phyloP scores from a whole-genome alignment of 53 echinoderm and acorn worm genomes.

The Mesocentrotus franciscanus region DNA sequence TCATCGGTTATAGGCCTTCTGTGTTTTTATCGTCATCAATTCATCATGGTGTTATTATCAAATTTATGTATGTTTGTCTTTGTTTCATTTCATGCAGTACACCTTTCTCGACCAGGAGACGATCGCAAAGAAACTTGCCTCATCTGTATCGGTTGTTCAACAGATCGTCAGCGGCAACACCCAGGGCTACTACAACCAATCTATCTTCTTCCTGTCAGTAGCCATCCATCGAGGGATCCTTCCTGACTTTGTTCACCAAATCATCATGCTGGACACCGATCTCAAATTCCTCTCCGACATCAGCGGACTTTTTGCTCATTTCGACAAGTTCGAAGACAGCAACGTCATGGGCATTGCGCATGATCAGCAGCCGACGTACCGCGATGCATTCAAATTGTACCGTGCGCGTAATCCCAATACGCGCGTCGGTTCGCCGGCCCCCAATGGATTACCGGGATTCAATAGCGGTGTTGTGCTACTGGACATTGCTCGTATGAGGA shows the following conservation, averaged over 20 bases:
- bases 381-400: slow-evolving; percentile 83
- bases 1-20: no score
- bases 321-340: slow-evolving; percentile 73
- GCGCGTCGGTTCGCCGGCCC: slow-evolving; percentile 87
- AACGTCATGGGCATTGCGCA: slow-evolving; percentile 91
- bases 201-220: slow-evolving; percentile 97
- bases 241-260: slow-evolving; percentile 78
- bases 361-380: slow-evolving; percentile 97
- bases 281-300: slow-evolving; percentile 95
- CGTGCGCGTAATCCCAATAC: slow-evolving; percentile 81
- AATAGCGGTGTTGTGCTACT: slow-evolving; percentile 94
- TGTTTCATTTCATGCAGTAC: slow-evolving; percentile 29
- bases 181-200: slow-evolving; percentile 91
- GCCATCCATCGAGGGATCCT: slow-evolving; percentile 84
- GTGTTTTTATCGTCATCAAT: no score
- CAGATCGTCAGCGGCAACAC: slow-evolving; percentile 74
- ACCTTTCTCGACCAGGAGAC: slow-evolving; percentile 70
- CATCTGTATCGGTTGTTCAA: slow-evolving; percentile 82
- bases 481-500: slow-evolving; percentile 81
- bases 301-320: slow-evolving; percentile 78
- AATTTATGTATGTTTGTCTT: background rate
- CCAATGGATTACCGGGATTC: slow-evolving; percentile 89
- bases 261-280: slow-evolving; percentile 92
- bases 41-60: background rate
- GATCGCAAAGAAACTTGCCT: slow-evolving; percentile 77